A percentile compares a stretch with the other conserved stretches of the same genome.
These are phyloP conservation scores for Neoarius graeffei DNA, from an alignment of 2,113 vertebrate genomes.

Conservation along the genomic window DNA sequence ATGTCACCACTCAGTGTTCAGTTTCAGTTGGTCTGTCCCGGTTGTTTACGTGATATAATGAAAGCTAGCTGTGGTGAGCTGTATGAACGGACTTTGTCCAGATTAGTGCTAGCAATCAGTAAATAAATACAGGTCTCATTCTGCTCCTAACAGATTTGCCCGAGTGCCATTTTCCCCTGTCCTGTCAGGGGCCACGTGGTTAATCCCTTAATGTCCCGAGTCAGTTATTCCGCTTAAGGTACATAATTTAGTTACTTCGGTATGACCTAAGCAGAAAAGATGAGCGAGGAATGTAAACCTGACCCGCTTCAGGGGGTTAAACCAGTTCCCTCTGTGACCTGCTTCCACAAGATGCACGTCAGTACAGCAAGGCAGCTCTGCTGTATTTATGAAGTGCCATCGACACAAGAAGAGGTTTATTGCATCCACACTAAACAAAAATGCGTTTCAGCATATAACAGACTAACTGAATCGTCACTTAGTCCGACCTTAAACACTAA, in stretches of 20 bases:
- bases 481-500: constrained; percentile 28
- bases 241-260: neutral
- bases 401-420: neutral
- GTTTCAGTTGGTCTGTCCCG: neutral
- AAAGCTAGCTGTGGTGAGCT: neutral
- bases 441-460: neutral
- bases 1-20: constrained; percentile 19
- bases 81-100: neutral
- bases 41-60: neutral
- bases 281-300: neutral
- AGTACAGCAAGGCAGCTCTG: neutral
- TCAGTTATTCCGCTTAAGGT: neutral
- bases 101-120: neutral
- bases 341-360: neutral
- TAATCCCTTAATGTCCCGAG: neutral
- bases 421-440: neutral
- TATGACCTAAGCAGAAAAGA: neutral
- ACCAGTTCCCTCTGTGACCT: neutral
- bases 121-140: neutral
- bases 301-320: neutral
- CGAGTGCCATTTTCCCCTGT: neutral
- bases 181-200: neutral
- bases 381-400: neutral
- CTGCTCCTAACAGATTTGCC: neutral
- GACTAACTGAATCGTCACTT: neutral